Base-by-base conservation (phyloP, 1,140 invertebrate genomes). In the Cotesia vestalis region DNA sequence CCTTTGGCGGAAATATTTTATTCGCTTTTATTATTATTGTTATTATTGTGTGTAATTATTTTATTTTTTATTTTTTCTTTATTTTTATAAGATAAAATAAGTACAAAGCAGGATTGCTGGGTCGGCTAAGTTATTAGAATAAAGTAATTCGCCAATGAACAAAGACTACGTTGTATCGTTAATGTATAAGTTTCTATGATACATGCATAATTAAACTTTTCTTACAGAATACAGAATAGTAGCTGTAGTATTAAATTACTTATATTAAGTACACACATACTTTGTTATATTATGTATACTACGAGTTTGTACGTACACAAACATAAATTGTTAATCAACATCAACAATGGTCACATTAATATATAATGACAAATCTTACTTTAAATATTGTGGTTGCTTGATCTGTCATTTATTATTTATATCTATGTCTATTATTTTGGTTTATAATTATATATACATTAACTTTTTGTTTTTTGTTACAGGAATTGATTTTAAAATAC, bases 401-500 rank as follows among this genome's bases (percentile, higher is more conserved):
- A 55, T 46, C 14, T n/a, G n/a, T 9, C 17, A 20, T 64, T 27
- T 34, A 36, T 67, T 40, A 55, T 69, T 35, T 35, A 38, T 63
- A 69, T 9, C 34, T 36, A 17, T 53, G 1, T 27, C 27, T 51
- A 40, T 4, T 27, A 17, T 14, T 17, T 1, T 12, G 8, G 8
- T 5, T 35, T 4, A 52, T 66, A 20, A 59, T 55, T 64, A 51
- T 40, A 53, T 64, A 34, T 20, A 51, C 6, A 34, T 12, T 59
- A 34, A 38, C 60, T 11, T 68, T 9, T 75, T 76, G 27, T 14
- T 71, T 76, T 55, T 66, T 74, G 72, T 91, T 90, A 76, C 88
- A 98, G 97, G 97, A 84, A 98, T 99, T 85, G 97, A 99, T 88
- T 99, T 99, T 89, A 99, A 99, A 90, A 99, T 99, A 86, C 94